These are phyloP conservation scores for Serranus cabrilla DNA, from an alignment of 2,797 vertebrate genomes.

Conservation along the genomic window DNA sequence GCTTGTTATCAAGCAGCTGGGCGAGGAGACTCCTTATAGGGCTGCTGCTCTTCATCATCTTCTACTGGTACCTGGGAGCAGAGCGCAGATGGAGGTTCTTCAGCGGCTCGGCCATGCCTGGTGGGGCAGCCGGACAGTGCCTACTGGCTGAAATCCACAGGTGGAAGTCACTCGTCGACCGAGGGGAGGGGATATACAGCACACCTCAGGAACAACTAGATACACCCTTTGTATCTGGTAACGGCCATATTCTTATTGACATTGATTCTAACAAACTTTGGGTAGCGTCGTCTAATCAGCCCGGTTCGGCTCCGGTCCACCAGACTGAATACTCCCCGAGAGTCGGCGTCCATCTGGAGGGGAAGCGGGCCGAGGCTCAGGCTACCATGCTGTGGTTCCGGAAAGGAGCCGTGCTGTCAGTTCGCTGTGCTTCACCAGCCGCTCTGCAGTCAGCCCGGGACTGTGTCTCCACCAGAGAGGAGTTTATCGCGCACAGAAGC, in stretches of 20 bases:
- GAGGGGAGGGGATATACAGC: constrained; percentile 87
- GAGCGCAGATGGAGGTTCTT: constrained; percentile 83
- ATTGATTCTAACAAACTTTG: constrained; percentile 89
- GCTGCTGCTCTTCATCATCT: constrained; percentile 88
- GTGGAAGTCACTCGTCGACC: constrained; percentile 87
- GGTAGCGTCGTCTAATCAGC: constrained; percentile 86
- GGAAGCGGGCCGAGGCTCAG: constrained; percentile 80
- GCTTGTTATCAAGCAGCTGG: constrained; percentile 96
- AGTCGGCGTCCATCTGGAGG: constrained; percentile 83
- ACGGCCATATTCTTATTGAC: constrained; percentile 92
- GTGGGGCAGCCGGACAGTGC: constrained; percentile 86
- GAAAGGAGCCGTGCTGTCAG: constrained; percentile 90
- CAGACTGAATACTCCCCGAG: constrained; percentile 87
- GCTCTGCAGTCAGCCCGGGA: constrained; percentile 77
- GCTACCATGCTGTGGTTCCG: constrained; percentile 87
- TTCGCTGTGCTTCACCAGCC: constrained; percentile 86
- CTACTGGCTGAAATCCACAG: constrained; percentile 87
- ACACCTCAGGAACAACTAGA: constrained; percentile 79
- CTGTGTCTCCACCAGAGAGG: constrained; percentile 92
- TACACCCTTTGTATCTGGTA: constrained; percentile 90
- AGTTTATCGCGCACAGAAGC: constrained; percentile 93
- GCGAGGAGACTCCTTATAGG: constrained; percentile 90
- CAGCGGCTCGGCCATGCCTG: constrained; percentile 77
- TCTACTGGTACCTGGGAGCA: constrained; percentile 91
- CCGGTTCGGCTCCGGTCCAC: constrained; percentile 87